These are phyloP conservation scores for Onthophagus sagittarius DNA, from an alignment of 2,888 invertebrate species.

Conservation along the genomic window DNA sequence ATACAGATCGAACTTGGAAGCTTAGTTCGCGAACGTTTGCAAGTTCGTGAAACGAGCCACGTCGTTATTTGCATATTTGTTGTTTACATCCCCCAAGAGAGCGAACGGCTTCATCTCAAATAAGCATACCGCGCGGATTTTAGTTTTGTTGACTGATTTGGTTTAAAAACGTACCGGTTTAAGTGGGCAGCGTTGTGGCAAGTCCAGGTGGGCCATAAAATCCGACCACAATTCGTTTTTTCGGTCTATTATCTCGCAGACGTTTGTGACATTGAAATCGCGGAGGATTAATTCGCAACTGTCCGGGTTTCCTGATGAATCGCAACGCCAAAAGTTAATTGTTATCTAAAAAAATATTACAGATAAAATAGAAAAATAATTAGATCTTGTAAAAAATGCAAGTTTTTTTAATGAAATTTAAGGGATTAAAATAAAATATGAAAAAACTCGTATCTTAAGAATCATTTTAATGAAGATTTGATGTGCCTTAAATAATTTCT, in stretches of 20 bases:
- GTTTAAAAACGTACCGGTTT: slow-evolving; percentile 34
- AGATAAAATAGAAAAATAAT: no score
- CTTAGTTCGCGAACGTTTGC: neutral
- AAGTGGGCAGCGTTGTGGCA: slow-evolving; percentile 36
- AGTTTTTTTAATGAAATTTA: no score
- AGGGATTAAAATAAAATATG: no score
- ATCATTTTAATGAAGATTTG: no score
- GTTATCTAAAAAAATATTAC: slow-evolving; percentile 30
- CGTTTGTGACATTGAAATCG: slow-evolving; percentile 33
- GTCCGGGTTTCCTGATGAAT: slow-evolving; percentile 36
- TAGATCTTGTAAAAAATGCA: no score
- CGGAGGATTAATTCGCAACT: slow-evolving; percentile 38
- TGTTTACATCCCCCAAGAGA: neutral
- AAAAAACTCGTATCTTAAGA: no score
- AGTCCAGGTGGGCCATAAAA: slow-evolving; percentile 33
- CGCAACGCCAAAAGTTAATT: slow-evolving; percentile 37
- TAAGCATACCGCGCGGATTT: neutral
- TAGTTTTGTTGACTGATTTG: neutral
- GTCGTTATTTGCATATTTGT: neutral
- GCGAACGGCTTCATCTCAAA: neutral
- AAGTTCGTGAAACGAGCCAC: neutral
- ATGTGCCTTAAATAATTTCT: no score
- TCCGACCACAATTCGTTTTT: slow-evolving; percentile 36
- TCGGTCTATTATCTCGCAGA: slow-evolving; percentile 33
- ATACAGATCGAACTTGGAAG: neutral